These are phyloP conservation scores for Cyprinella venusta DNA, from an alignment of 2,797 vertebrate genomes.

Conservation along the genomic window DNA sequence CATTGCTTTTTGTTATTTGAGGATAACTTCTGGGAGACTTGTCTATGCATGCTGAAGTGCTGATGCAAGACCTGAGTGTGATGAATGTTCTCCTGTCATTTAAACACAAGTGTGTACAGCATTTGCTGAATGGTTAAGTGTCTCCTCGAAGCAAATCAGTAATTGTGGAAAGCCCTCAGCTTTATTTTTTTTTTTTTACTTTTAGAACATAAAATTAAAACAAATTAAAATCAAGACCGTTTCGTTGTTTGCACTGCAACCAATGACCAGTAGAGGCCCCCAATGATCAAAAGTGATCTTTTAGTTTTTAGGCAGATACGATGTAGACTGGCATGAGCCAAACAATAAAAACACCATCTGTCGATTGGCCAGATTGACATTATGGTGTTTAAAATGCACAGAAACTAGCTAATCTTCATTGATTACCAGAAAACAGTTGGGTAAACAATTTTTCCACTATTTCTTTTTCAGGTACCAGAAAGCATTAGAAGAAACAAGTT, in stretches of 20 bases:
- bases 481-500: conserved; percentile 87
- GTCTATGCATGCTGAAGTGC: conserved; percentile 38
- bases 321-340: neutral
- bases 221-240: neutral
- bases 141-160: neutral
- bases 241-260: neutral
- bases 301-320: neutral
- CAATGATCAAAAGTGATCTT: neutral
- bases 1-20: neutral
- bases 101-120: neutral
- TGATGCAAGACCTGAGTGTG: conserved; percentile 29
- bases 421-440: neutral
- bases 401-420: neutral
- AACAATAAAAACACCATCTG: conserved; percentile 3
- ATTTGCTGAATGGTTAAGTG: neutral
- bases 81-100: conserved; percentile 27
- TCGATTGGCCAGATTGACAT: neutral
- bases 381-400: neutral
- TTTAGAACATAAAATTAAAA: neutral
- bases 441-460: neutral
- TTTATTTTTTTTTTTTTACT: neutral
- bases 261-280: conserved; percentile 1
- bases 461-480: conserved; percentile 86
- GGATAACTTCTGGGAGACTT: conserved; percentile 14
- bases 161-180: neutral